A percentile compares a stretch with the other conserved stretches of the same genome.
phyloP scores from a whole-genome alignment of 2,113 vertebrate species.

The Corythornis vintsioides region DNA sequence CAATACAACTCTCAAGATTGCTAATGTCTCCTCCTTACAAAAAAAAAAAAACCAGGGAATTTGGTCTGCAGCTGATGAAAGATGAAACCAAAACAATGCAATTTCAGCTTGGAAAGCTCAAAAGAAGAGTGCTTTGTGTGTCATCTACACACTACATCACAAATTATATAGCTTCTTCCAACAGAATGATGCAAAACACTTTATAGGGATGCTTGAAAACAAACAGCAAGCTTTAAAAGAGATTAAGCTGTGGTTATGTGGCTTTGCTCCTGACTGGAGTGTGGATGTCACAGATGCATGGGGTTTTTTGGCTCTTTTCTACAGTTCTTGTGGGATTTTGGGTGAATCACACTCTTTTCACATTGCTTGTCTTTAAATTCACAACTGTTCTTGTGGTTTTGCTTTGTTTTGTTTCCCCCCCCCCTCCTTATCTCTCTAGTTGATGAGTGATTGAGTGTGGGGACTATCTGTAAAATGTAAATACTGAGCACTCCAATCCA shows the following conservation, averaged over 20 bases:
- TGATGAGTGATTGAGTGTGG: neutral
- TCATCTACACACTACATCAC: neutral
- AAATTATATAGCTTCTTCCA: neutral
- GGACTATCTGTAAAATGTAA: conserved; percentile 11
- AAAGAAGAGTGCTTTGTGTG: neutral
- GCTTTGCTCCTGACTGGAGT: neutral
- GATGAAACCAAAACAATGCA: neutral
- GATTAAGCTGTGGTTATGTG: neutral
- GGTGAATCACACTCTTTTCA: neutral
- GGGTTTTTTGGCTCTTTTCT: neutral
- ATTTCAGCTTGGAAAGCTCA: conserved; percentile 5
- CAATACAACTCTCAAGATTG: neutral
- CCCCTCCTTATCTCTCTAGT: neutral
- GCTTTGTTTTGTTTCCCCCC: neutral
- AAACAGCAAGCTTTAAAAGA: neutral
- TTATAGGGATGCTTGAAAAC: neutral
- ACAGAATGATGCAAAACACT: neutral
- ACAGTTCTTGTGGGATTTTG: neutral
- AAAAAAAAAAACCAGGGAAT: conserved; percentile 57
- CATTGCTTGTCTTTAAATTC: neutral
- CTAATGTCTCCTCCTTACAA: conserved; percentile 42
- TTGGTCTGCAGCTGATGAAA: neutral
- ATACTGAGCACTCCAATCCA: neutral
- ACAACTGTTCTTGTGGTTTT: neutral
- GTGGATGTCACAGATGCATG: neutral